Conservation (phyloP, 2,888 invertebrate species). For the Drosophila rellima region DNA sequence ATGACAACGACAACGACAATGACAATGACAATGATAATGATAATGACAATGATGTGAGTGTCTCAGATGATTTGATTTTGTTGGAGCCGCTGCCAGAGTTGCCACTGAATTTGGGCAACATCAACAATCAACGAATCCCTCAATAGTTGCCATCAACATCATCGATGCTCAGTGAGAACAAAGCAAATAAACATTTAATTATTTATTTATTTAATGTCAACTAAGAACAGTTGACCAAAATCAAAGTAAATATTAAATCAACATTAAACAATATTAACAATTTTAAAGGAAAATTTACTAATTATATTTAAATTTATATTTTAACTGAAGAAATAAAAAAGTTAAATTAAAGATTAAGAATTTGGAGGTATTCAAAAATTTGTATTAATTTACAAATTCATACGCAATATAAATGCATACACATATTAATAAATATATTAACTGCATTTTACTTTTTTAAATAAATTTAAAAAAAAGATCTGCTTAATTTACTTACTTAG, state of each 20-base stretch:
- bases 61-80: conserved; percentile 14
- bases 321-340: too few relatives aligned
- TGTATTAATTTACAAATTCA: too few relatives aligned
- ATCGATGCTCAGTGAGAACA: conserved; percentile 25
- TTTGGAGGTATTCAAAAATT: too few relatives aligned
- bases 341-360: too few relatives aligned
- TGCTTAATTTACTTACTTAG: not conserved
- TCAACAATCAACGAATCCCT: conserved; percentile 61
- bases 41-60: conserved; percentile 5
- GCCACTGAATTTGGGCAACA: conserved; percentile 62
- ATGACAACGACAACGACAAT: not conserved
- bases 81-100: conserved; percentile 62
- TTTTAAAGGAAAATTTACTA: too few relatives aligned
- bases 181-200: not conserved
- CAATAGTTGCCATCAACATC: conserved; percentile 14
- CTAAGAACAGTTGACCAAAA: too few relatives aligned
- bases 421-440: too few relatives aligned
- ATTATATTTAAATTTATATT: too few relatives aligned
- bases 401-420: too few relatives aligned
- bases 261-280: too few relatives aligned
- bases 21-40: not conserved
- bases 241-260: too few relatives aligned
- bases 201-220: too few relatives aligned
- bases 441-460: conserved; percentile 4
- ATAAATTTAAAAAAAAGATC: conserved; percentile 1